A percentile compares a stretch with the other conserved stretches of the same genome.
Evolutionary conservation across 2,797 vertebrate genomes (phyloP).

Genomic region (Myotis findleyi): DNA sequence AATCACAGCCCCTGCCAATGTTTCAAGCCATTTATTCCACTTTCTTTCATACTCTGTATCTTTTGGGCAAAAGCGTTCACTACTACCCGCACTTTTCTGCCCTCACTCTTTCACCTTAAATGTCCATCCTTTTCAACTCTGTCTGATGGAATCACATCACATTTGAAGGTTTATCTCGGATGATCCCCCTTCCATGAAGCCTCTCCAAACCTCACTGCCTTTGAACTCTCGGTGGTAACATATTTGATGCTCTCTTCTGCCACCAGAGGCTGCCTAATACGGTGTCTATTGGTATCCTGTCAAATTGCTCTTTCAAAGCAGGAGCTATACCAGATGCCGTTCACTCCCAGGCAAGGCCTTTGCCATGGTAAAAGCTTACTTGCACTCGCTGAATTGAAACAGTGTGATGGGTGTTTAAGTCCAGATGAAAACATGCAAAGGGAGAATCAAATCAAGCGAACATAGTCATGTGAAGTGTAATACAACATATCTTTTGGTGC

Average conservation of each 20-base stretch:
- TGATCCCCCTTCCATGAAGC: neutral
- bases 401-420: neutral
- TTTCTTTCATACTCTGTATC: neutral
- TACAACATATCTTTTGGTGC: neutral
- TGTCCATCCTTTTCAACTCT: neutral
- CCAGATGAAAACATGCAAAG: neutral
- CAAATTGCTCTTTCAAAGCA: conserved; percentile 2
- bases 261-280: neutral
- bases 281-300: neutral
- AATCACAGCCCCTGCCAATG: neutral
- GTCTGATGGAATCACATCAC: neutral
- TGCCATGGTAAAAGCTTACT: neutral
- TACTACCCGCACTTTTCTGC: neutral
- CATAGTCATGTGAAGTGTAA: neutral
- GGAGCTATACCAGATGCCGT: neutral
- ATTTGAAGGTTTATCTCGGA: neutral
- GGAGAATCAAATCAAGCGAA: neutral
- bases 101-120: neutral
- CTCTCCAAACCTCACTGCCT: neutral
- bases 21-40: neutral
- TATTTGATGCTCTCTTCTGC: neutral
- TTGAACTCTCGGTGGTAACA: neutral
- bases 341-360: neutral
- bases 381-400: neutral
- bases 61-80: neutral